Percentiles rank a stretch among this genome's conserved stretches.
phyloP scores from a whole-genome alignment of 2,113 vertebrate genomes.

The Columbina picui region DNA sequence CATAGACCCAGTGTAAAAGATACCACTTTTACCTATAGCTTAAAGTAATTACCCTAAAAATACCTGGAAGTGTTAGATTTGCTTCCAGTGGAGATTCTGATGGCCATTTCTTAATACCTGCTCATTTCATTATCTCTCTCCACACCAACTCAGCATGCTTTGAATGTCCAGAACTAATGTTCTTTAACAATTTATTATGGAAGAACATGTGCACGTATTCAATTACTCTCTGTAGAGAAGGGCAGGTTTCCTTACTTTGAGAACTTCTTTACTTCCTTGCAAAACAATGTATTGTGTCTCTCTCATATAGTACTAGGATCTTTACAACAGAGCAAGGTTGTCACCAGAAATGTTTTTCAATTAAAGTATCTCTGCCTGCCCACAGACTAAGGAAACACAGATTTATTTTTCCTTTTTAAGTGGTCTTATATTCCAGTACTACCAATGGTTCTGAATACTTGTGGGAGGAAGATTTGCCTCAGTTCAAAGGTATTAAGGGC shows the following conservation, averaged over 20 bases:
- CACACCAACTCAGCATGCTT: conserved; percentile 10
- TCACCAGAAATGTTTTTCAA: conserved; percentile 9
- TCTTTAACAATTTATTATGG: conserved; percentile 42
- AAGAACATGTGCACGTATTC: neutral
- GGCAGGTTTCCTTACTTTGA: conserved; percentile 14
- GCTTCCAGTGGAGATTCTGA: conserved; percentile 57
- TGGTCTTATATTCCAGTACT: neutral
- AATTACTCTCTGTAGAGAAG: neutral
- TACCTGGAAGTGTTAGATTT: conserved; percentile 5
- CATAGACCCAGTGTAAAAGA: neutral
- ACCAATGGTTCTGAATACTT: neutral
- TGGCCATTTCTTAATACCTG: conserved; percentile 43
- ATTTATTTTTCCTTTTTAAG: neutral
- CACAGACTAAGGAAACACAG: neutral
- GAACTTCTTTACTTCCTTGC: neutral
- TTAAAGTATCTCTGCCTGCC: neutral
- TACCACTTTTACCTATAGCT: neutral
- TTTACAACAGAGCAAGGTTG: neutral
- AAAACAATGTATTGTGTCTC: neutral
- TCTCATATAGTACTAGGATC: neutral
- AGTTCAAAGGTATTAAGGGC: neutral
- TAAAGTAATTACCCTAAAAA: conserved; percentile 15
- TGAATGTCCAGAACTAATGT: conserved; percentile 10
- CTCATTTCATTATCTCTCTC: conserved; percentile 45
- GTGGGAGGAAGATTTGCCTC: neutral